These are phyloP conservation scores for Sitophilus oryzae DNA, from an alignment of 1,140 invertebrate species.

Conservation along the genomic window DNA sequence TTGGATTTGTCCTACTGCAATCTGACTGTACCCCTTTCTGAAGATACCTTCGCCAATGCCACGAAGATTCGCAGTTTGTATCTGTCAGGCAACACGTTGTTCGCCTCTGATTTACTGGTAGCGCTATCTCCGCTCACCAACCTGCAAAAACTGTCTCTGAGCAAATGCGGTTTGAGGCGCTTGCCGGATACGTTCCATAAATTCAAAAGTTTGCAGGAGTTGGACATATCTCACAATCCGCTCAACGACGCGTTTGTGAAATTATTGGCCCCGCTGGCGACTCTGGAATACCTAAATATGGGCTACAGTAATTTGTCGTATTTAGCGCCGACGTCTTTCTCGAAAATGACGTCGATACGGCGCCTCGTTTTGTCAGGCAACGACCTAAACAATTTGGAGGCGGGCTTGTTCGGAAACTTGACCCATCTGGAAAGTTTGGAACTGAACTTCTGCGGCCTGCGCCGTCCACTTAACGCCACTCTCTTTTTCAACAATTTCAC, in stretches of 20 bases:
- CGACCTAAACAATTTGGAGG: conserved; percentile 58
- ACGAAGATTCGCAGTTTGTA: conserved; percentile 60
- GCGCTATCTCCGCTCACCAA: conserved; percentile 60
- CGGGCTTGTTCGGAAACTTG: conserved; percentile 62
- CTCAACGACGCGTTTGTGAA: conserved; percentile 61
- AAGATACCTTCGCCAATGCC: conserved; percentile 62
- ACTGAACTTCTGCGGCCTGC: conserved; percentile 62
- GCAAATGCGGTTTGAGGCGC: conserved; percentile 57
- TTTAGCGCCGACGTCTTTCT: conserved; percentile 60
- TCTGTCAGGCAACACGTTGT: conserved; percentile 62
- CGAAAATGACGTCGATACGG: conserved; percentile 62
- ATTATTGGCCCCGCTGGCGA: conserved; percentile 58
- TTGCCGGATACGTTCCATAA: conserved; percentile 61
- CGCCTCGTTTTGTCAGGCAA: conserved; percentile 63
- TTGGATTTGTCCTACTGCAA: conserved; percentile 64
- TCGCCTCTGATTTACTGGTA: conserved; percentile 58
- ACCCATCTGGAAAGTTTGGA: conserved; percentile 61
- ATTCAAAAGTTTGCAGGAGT: conserved; percentile 58
- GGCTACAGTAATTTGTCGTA: conserved; percentile 64
- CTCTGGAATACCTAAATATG: conserved; percentile 66
- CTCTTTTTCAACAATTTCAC: conserved; percentile 62
- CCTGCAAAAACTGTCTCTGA: conserved; percentile 59
- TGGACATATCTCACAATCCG: conserved; percentile 65
- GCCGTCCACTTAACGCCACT: conserved; percentile 54
- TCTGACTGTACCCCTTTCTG: conserved; percentile 58